Percentiles rank a stretch among this genome's conserved stretches.
phyloP scores from a whole-genome alignment of 2,113 vertebrate species.

The western clawed frog (Xenopus tropicalis) region DNA sequence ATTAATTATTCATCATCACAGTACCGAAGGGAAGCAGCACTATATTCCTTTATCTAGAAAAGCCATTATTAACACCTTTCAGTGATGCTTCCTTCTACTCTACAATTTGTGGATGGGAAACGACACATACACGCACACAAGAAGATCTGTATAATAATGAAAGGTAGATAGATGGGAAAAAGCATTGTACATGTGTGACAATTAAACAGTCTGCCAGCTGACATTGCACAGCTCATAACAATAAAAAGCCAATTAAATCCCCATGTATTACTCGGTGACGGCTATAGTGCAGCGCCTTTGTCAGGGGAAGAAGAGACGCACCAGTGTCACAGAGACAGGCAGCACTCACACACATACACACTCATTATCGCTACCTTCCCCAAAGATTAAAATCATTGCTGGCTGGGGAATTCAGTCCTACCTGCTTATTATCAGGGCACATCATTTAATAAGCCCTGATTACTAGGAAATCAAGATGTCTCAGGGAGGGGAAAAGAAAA shows the following conservation, averaged over 20 bases:
- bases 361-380: neutral
- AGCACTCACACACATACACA: too few relatives aligned
- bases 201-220: neutral
- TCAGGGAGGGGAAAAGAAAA: neutral
- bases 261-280: neutral
- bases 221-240: neutral
- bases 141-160: too few relatives aligned
- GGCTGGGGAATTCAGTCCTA: neutral
- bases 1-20: too few relatives aligned
- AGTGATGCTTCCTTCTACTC: too few relatives aligned
- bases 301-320: neutral
- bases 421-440: constrained; percentile 12
- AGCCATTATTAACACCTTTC: too few relatives aligned
- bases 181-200: neutral
- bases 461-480: neutral
- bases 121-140: too few relatives aligned
- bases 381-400: constrained; percentile 13
- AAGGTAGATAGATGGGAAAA: too few relatives aligned
- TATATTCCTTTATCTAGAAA: too few relatives aligned
- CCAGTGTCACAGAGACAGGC: constrained; percentile 2
- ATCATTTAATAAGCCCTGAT: constrained; percentile 14
- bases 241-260: neutral
- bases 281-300: neutral
- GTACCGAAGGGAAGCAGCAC: too few relatives aligned
- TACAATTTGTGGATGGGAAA: too few relatives aligned